phyloP scores from a whole-genome alignment of 2,888 invertebrate species.

The Frankliniella intonsa region DNA sequence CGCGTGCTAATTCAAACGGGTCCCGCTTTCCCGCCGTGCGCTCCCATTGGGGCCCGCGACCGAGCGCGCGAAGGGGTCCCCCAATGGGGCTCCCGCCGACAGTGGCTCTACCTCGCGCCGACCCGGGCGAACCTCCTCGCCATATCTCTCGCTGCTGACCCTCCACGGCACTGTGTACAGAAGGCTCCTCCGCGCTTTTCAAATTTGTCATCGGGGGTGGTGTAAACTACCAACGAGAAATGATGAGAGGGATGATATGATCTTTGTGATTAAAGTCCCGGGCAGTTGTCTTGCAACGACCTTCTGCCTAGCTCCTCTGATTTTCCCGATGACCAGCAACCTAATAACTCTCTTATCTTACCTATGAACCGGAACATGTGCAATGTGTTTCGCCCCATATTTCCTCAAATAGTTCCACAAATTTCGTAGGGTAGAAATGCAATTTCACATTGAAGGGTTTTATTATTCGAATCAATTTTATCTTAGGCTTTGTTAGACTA shows the following conservation, averaged over 20 bases:
- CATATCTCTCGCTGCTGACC: not conserved
- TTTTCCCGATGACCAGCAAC: not conserved
- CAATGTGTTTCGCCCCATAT: no score
- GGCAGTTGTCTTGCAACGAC: not conserved
- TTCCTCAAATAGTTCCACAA: no score
- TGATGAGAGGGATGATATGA: not conserved
- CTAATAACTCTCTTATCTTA: no score
- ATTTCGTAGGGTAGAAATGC: no score
- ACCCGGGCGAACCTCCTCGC: not conserved
- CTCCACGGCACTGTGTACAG: not conserved
- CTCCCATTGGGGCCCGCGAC: not conserved
- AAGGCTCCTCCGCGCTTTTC: not conserved
- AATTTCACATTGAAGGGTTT: no score
- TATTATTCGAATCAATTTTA: no score
- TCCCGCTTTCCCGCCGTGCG: not conserved
- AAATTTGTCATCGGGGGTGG: not conserved
- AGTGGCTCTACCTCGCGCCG: not conserved
- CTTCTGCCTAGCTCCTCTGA: not conserved
- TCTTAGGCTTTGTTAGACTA: no score
- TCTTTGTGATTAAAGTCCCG: not conserved
- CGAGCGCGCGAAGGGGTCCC: no score
- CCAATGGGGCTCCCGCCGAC: no score
- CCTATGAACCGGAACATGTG: no score
- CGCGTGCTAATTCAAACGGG: not conserved
- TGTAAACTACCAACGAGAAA: not conserved